Conservation (phyloP, 2,113 vertebrate genomes). For the Ctenomys sociabilis region DNA sequence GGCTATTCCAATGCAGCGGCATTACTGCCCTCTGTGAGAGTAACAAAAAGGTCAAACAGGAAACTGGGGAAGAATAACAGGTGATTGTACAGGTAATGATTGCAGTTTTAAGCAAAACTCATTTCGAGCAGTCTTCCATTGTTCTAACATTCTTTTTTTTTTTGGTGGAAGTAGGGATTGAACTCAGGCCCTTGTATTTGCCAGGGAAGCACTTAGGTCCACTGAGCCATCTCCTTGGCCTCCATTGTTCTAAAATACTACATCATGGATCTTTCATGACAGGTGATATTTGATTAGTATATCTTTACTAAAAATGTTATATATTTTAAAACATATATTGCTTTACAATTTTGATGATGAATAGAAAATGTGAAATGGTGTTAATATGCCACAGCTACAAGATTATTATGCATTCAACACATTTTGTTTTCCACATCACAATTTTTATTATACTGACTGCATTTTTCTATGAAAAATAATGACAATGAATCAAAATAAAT, state of each 20-base stretch:
- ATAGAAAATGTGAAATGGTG: slow-evolving; percentile 24
- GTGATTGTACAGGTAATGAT: not conserved
- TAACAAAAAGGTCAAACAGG: not conserved
- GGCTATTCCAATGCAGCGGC: not conserved
- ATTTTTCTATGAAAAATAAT: slow-evolving; percentile 27
- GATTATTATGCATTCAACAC: not conserved
- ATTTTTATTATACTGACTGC: not conserved
- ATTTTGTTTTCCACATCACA: not conserved
- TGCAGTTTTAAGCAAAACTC: not conserved
- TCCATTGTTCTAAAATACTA: not conserved
- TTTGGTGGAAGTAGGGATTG: too few species aligned
- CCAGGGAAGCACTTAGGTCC: too few species aligned
- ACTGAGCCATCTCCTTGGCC: too few species aligned
- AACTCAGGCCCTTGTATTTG: too few species aligned
- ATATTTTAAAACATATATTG: not conserved
- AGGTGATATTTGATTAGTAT: slow-evolving; percentile 26
- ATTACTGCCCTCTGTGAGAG: not conserved
- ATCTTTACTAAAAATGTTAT: not conserved
- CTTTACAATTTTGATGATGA: slow-evolving; percentile 20
- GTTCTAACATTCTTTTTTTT: too few species aligned
- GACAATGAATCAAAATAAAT: not conserved
- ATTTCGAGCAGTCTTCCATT: not conserved
- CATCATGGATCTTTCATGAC: not conserved
- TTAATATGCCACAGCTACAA: not conserved
- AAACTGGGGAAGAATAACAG: not conserved